phyloP scores from a whole-genome alignment of 2,797 vertebrate species.

The Taeniopygia guttata region DNA sequence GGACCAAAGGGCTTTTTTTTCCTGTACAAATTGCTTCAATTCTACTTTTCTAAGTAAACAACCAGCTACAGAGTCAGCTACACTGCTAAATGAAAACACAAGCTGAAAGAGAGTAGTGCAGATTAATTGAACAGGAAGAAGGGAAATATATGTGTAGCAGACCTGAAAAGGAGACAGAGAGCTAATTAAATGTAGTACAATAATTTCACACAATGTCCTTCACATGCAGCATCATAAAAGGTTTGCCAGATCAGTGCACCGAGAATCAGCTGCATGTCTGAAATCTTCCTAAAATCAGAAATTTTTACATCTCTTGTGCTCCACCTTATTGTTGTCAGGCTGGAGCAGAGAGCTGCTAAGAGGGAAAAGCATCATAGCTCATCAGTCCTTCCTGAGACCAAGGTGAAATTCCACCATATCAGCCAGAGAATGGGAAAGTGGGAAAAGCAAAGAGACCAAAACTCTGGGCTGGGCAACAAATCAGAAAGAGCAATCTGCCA shows the following conservation, averaged over 20 bases:
- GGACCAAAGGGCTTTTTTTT: not conserved
- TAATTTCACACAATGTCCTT: conserved; percentile 8
- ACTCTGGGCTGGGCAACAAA: not conserved
- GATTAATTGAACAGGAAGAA: conserved; percentile 11
- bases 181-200: conserved; percentile 33
- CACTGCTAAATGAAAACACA: not conserved
- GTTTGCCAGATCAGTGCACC: not conserved
- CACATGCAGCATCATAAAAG: not conserved
- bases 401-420: not conserved
- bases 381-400: not conserved
- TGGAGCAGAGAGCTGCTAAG: not conserved
- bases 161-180: conserved; percentile 16
- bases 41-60: conserved; percentile 4
- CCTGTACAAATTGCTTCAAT: not conserved
- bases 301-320: not conserved
- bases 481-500: not conserved
- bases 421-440: not conserved
- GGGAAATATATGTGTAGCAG: not conserved
- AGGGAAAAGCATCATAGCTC: not conserved
- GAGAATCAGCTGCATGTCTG: not conserved
- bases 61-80: conserved; percentile 6
- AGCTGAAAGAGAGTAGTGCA: not conserved
- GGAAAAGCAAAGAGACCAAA: not conserved
- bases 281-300: not conserved
- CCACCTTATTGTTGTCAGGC: not conserved